phyloP scores from a whole-genome alignment of 2,888 invertebrate species.

The Desoria tigrina region DNA sequence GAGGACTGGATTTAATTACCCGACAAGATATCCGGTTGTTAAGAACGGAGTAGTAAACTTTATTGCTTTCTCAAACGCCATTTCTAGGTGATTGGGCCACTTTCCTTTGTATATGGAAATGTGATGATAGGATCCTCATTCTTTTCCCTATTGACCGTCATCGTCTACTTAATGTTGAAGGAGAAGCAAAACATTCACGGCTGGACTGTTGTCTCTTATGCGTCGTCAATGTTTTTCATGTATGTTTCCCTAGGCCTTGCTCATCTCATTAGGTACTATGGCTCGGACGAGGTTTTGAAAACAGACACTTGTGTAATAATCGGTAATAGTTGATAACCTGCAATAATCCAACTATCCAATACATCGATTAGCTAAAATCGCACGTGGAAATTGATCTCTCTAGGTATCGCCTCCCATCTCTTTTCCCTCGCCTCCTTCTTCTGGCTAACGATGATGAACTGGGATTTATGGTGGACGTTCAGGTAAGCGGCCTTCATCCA shows the following conservation, averaged over 20 bases:
- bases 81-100: constrained; percentile 33
- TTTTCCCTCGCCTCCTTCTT: constrained; percentile 46
- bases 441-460: constrained; percentile 49
- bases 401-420: constrained; percentile 47
- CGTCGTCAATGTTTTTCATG: constrained; percentile 40
- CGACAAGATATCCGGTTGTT: no score
- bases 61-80: no score
- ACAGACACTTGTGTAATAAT: constrained; percentile 37
- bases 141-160: constrained; percentile 34
- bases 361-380: constrained; percentile 2
- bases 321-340: constrained; percentile 21
- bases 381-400: background rate
- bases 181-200: constrained; percentile 43
- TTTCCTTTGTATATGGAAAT: constrained; percentile 39
- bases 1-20: no score
- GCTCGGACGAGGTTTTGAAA: constrained; percentile 35
- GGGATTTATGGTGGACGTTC: constrained; percentile 49
- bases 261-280: constrained; percentile 38
- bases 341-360: background rate
- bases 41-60: constrained; percentile 4
- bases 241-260: constrained; percentile 40
- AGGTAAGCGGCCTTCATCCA: no score
- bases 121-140: constrained; percentile 38
- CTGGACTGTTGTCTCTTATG: constrained; percentile 35
- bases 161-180: constrained; percentile 32